A percentile compares a stretch with the other conserved stretches of the same genome.
Conservation (phyloP, 1,140 invertebrate genomes). For the Probaryconus sp. region DNA sequence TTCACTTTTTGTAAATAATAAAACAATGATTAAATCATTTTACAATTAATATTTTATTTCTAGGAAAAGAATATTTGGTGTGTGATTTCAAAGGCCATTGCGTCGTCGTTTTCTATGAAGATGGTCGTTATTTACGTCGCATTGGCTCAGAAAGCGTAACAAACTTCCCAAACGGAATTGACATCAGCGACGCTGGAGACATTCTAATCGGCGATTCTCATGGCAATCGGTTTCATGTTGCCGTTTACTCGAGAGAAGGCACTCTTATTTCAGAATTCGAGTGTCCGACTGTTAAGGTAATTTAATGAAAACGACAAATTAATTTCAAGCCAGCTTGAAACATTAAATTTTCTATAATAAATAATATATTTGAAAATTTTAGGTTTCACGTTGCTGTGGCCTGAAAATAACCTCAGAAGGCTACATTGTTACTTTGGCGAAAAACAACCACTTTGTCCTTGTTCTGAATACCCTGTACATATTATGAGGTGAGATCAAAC, state of each 20-base stretch:
- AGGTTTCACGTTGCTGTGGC: slow-evolving; percentile 98
- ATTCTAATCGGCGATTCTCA: slow-evolving; percentile 98
- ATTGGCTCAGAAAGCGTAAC: slow-evolving; percentile 97
- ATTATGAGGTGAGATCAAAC: slow-evolving; percentile 81
- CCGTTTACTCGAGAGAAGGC: slow-evolving; percentile 93
- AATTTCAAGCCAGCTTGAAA: too few species aligned
- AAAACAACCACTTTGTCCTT: slow-evolving; percentile 98
- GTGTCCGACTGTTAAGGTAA: slow-evolving; percentile 96
- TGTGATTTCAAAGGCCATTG: slow-evolving; percentile 99
- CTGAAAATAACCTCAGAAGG: slow-evolving; percentile 97
- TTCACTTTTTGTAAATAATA: slow-evolving; percentile 10
- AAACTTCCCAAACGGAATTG: slow-evolving; percentile 98
- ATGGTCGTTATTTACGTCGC: slow-evolving; percentile 92
- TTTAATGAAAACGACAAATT: slow-evolving; percentile 28
- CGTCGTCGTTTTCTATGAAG: slow-evolving; percentile 96
- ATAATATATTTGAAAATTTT: slow-evolving; percentile 15
- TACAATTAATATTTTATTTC: slow-evolving; percentile 67
- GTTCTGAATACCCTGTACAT: slow-evolving; percentile 97
- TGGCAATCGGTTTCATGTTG: slow-evolving; percentile 97
- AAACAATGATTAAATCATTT: slow-evolving; percentile 18
- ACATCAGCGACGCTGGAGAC: slow-evolving; percentile 97
- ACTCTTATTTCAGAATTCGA: slow-evolving; percentile 94
- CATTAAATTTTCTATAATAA: slow-evolving; percentile 1
- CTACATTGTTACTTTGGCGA: slow-evolving; percentile 97
- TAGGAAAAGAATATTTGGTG: slow-evolving; percentile 96